These are phyloP conservation scores for Drosophila meridiana DNA, from an alignment of 2,888 invertebrate species.

Conservation along the genomic window DNA sequence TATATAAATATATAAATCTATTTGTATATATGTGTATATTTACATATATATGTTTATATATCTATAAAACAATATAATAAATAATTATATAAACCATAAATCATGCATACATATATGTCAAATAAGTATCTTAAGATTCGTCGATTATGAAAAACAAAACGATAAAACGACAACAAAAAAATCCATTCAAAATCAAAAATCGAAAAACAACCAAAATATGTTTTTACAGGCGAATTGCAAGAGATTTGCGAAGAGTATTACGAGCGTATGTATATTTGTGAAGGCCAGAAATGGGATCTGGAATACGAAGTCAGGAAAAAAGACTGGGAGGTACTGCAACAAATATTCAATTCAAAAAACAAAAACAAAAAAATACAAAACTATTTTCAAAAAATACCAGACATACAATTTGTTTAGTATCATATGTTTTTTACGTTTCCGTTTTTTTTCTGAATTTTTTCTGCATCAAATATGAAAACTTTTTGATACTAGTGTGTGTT, in stretches of 20 bases:
- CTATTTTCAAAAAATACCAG: slow-evolving; percentile 38
- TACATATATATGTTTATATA: slow-evolving; percentile 21
- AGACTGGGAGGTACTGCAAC: slow-evolving; percentile 98
- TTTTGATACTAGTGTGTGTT: slow-evolving; percentile 29
- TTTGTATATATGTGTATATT: slow-evolving; percentile 7
- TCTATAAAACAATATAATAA: slow-evolving; percentile 19
- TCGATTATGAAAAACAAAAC: slow-evolving; percentile 20
- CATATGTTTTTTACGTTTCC: slow-evolving; percentile 61
- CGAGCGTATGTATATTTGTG: slow-evolving; percentile 98
- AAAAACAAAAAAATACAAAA: slow-evolving; percentile 54
- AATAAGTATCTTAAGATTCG: slow-evolving; percentile 44
- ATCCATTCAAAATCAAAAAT: slow-evolving; percentile 20
- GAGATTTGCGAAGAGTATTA: slow-evolving; percentile 97
- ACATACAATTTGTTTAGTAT: slow-evolving; percentile 57
- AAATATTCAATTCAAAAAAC: slow-evolving; percentile 67
- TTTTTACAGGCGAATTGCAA: slow-evolving; percentile 89
- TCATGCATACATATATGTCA: slow-evolving; percentile 39
- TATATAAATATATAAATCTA: slow-evolving; percentile 21
- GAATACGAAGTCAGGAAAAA: slow-evolving; percentile 99
- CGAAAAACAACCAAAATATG: slow-evolving; percentile 43
- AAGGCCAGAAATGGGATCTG: slow-evolving; percentile 99
- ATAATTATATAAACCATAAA: slow-evolving; percentile 23
- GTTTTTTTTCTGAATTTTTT: slow-evolving; percentile 37
- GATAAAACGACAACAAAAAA: slow-evolving; percentile 31
- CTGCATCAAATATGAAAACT: slow-evolving; percentile 56